Evolutionary conservation across 2,797 vertebrate species (phyloP).

Genomic region (Myotis planiceps): DNA sequence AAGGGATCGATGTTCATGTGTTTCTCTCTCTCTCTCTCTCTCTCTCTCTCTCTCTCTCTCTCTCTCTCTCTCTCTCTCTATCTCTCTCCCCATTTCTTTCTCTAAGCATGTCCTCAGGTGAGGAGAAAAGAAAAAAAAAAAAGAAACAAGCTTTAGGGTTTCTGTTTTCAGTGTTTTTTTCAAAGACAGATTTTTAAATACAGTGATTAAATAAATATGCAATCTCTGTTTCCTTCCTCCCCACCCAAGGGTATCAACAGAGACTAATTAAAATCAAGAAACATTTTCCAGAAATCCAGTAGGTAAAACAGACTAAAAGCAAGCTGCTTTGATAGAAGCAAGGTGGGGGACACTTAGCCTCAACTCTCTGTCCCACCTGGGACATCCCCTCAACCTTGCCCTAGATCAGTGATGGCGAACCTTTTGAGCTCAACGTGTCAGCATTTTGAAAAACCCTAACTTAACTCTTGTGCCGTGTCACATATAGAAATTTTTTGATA

Average conservation of each 20-base stretch:
- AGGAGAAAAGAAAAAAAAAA: background rate
- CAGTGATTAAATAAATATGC: background rate
- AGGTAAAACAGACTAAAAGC: background rate
- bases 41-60: background rate
- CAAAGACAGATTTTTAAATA: background rate
- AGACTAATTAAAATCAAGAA: slow-evolving; percentile 49
- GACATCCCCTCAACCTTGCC: background rate
- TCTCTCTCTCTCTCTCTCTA: background rate
- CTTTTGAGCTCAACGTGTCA: too few species aligned
- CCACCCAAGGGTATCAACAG: background rate
- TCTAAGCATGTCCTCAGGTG: background rate
- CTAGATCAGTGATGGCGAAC: background rate
- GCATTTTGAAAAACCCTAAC: too few species aligned
- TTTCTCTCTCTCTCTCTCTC: background rate
- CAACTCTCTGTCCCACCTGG: background rate
- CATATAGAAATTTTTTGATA: too few species aligned
- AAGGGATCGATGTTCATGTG: background rate
- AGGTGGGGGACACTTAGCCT: accelerated
- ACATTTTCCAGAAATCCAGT: background rate
- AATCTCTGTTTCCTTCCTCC: background rate
- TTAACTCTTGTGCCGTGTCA: too few species aligned
- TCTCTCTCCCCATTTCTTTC: background rate
- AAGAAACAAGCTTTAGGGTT: background rate
- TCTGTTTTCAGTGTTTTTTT: background rate
- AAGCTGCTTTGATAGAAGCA: background rate